These are phyloP conservation scores for Leuciscus waleckii DNA, from an alignment of 2,797 vertebrate species.

Conservation along the genomic window DNA sequence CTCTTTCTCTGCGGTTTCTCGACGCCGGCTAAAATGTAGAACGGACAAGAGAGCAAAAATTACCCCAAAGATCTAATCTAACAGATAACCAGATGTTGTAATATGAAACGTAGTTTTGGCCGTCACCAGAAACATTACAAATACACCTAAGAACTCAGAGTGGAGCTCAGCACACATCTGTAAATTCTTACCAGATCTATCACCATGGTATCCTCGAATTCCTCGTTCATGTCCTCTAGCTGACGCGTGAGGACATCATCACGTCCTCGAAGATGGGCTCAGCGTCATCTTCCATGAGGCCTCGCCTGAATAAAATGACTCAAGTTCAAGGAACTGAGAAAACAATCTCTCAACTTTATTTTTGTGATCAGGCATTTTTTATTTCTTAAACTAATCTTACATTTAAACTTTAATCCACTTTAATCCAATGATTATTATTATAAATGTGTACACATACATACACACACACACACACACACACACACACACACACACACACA, in stretches of 20 bases:
- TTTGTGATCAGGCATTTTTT: background rate
- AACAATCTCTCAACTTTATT: constrained; percentile 17
- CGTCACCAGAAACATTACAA: background rate
- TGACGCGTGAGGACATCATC: constrained; percentile 99
- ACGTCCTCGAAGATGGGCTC: constrained; percentile 99
- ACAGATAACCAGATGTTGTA: constrained; percentile 17
- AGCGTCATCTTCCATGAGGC: constrained; percentile 98
- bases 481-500: no score
- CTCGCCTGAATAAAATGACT: constrained; percentile 79
- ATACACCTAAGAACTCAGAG: background rate
- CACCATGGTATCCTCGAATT: constrained; percentile 99
- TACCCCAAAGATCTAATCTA: background rate
- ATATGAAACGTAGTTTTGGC: background rate
- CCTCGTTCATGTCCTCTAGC: constrained; percentile 99
- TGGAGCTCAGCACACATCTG: background rate
- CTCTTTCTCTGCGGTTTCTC: constrained; percentile 96
- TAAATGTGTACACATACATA: no score
- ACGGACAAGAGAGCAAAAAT: background rate
- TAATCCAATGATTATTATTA: no score
- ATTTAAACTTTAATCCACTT: no score
- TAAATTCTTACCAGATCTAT: constrained; percentile 91
- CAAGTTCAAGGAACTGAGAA: background rate
- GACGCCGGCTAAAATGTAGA: constrained; percentile 88
- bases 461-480: no score
- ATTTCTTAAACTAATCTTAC: background rate